Evolutionary conservation across 2,888 invertebrate species (phyloP).

Genomic region (Andrena dorsata): DNA sequence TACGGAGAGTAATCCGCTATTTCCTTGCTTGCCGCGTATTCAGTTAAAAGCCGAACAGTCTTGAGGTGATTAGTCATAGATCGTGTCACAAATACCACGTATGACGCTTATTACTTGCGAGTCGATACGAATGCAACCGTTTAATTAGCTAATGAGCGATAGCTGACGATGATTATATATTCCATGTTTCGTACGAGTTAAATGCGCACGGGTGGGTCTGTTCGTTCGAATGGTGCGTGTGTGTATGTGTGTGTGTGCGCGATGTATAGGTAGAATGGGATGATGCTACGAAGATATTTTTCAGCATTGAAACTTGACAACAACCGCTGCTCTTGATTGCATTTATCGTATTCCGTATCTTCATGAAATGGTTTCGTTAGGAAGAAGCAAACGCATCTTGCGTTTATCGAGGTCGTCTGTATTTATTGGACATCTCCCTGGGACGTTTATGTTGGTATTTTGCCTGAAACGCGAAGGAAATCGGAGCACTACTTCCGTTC

Average conservation of each 20-base stretch:
- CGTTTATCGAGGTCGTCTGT: background rate
- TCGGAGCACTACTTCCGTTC: background rate
- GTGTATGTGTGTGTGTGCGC: background rate
- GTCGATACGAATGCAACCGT: conserved; percentile 27
- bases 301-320: conserved; percentile 6
- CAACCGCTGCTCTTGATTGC: conserved; percentile 24
- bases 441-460: background rate
- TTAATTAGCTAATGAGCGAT: conserved; percentile 23
- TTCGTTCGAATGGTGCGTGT: background rate
- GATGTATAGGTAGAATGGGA: conserved; percentile 14
- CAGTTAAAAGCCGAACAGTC: conserved; percentile 23
- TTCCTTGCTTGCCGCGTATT: conserved; percentile 41
- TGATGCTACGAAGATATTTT: conserved; percentile 21
- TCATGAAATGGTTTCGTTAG: conserved; percentile 1
- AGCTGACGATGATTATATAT: conserved; percentile 32
- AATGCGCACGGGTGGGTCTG: conserved; percentile 1
- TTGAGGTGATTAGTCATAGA: conserved; percentile 39
- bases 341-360: conserved; percentile 50
- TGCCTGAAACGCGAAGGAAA: background rate
- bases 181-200: conserved; percentile 19
- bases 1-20: conserved; percentile 38
- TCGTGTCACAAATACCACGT: conserved; percentile 45
- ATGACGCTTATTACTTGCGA: conserved; percentile 59
- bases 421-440: background rate
- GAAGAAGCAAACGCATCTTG: background rate